Percentiles rank a stretch among this genome's conserved stretches.
Evolutionary conservation across 2,888 invertebrate genomes (phyloP).

Genomic region (Chaitophorus viminalis): DNA sequence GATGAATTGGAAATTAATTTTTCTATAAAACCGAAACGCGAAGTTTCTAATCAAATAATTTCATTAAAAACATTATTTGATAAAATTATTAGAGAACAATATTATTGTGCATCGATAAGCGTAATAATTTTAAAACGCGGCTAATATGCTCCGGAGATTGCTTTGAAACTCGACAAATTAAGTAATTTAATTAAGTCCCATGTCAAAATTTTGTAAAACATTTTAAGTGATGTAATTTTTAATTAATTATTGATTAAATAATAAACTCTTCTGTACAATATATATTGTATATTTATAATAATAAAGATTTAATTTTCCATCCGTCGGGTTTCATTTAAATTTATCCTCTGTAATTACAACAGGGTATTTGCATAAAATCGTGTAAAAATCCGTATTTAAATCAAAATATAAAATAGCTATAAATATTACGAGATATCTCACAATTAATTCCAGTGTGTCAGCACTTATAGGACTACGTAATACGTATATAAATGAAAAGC

Average conservation of each 20-base stretch:
- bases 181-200: background rate
- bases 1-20: background rate
- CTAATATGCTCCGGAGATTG: background rate
- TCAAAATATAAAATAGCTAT: background rate
- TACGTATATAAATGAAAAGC: too few species aligned
- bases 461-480: too few species aligned
- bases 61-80: background rate
- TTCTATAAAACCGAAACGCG: background rate
- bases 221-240: background rate
- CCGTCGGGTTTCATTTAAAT: background rate
- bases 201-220: background rate
- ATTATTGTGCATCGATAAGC: background rate
- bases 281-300: background rate
- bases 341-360: background rate
- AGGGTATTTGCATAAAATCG: background rate
- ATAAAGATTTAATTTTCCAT: background rate
- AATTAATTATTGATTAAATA: background rate
- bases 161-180: background rate
- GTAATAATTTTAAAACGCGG: background rate
- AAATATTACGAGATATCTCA: background rate
- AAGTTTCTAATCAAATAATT: background rate
- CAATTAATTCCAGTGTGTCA: too few species aligned
- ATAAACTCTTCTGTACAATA: background rate
- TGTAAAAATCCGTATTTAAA: background rate
- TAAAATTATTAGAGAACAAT: background rate